Percentiles rank a stretch among this genome's conserved stretches.
Conservation (phyloP, 2,888 invertebrate species). For the Acanthococcus lagerstroemiae region DNA sequence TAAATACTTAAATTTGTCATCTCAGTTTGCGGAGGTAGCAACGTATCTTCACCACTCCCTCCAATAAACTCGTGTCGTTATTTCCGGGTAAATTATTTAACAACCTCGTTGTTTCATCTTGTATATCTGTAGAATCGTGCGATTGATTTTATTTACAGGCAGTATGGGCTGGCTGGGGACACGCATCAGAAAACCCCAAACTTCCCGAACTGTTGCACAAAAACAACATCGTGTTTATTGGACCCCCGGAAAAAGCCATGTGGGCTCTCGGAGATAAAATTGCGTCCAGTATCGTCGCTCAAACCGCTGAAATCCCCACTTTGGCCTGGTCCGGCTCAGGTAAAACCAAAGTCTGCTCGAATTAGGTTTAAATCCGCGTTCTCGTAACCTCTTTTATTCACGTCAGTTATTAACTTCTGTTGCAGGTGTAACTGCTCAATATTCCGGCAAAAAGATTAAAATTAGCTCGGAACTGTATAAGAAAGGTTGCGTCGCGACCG, state of each 20-base stretch:
- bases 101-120: neutral
- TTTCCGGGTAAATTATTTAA: neutral
- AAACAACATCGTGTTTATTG: conserved; percentile 87
- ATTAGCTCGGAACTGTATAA: conserved; percentile 87
- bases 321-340: conserved; percentile 84
- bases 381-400: too few relatives aligned
- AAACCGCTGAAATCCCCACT: conserved; percentile 95
- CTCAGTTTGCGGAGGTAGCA: too few relatives aligned
- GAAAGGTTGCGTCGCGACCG: conserved; percentile 75
- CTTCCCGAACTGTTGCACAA: conserved; percentile 87
- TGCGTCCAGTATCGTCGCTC: conserved; percentile 96
- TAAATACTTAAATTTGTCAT: too few relatives aligned
- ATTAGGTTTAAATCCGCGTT: too few relatives aligned
- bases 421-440: conserved; percentile 68
- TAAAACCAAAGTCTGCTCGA: too few relatives aligned
- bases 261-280: conserved; percentile 99
- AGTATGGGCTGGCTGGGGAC: conserved; percentile 99
- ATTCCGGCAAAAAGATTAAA: conserved; percentile 76
- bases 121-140: too few relatives aligned
- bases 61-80: neutral
- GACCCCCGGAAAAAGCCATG: conserved; percentile 91
- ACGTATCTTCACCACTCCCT: neutral
- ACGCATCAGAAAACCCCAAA: conserved; percentile 98
- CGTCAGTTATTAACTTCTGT: too few relatives aligned
- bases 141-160: conserved; percentile 49